Percentiles rank a stretch among this genome's conserved stretches.
Evolutionary conservation across 1,140 invertebrate genomes (phyloP).

Genomic region (Nephila pilipes): DNA sequence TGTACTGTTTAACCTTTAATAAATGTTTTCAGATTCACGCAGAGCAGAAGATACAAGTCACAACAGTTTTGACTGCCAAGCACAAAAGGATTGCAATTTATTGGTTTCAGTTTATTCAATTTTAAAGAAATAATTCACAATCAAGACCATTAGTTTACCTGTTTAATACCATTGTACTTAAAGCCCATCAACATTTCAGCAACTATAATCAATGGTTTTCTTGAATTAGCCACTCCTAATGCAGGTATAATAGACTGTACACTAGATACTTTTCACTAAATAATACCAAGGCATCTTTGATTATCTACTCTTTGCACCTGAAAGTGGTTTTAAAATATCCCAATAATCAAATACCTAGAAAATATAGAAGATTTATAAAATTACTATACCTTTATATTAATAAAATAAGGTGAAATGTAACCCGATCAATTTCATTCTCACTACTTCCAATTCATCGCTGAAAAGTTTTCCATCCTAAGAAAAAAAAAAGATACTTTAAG

Average conservation of each 20-base stretch:
- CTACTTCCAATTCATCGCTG: constrained; percentile 97
- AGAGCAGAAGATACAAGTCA: too few relatives aligned
- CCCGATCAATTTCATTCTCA: constrained; percentile 99
- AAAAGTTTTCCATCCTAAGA: constrained; percentile 96
- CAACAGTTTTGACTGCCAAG: too few relatives aligned
- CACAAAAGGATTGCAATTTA: too few relatives aligned
- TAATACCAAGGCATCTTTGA: constrained; percentile 96
- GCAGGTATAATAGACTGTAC: constrained; percentile 99
- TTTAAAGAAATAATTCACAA: too few relatives aligned
- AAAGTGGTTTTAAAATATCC: not conserved
- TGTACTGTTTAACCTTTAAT: too few relatives aligned
- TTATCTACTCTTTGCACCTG: constrained; percentile 98
- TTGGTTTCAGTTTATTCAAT: too few relatives aligned
- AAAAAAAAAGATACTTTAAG: too few relatives aligned
- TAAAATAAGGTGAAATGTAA: constrained; percentile 99
- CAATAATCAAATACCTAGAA: not conserved
- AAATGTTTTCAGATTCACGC: too few relatives aligned
- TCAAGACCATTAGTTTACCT: constrained; percentile 82
- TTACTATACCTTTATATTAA: constrained; percentile 91
- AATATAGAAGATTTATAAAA: not conserved
- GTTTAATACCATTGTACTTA: constrained; percentile 98
- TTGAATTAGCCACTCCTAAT: constrained; percentile 95
- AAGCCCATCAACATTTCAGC: constrained; percentile 99
- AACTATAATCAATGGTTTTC: constrained; percentile 97
- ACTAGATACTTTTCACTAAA: constrained; percentile 98